Evolutionary conservation across 92 coral and sea anemone genomes (phyloP).

Genomic region (Umimayanthus kanabou): DNA sequence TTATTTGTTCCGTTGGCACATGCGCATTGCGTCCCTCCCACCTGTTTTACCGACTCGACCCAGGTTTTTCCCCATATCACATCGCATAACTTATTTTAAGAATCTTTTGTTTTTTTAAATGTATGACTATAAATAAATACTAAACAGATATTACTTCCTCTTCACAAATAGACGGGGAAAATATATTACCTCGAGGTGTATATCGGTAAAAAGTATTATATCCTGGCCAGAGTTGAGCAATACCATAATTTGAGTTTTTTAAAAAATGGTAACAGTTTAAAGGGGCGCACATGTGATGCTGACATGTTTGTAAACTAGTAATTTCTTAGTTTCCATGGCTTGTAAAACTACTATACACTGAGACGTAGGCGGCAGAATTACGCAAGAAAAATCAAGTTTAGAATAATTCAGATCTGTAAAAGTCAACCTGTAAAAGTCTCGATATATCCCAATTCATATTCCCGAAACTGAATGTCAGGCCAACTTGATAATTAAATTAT

Average conservation of each 20-base stretch:
- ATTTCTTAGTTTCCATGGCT: too few species aligned
- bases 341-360: too few species aligned
- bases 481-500: not conserved
- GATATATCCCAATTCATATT: not conserved
- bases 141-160: slow-evolving; percentile 23
- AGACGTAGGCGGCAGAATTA: not conserved
- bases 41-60: slow-evolving; percentile 62
- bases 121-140: slow-evolving; percentile 35
- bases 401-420: not conserved
- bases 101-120: not conserved
- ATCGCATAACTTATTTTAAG: slow-evolving; percentile 1
- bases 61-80: slow-evolving; percentile 55
- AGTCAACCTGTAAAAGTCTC: too few species aligned
- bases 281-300: not conserved
- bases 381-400: not conserved
- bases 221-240: not conserved
- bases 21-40: slow-evolving; percentile 84
- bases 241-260: not conserved
- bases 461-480: not conserved
- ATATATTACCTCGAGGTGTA: not conserved
- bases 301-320: too few species aligned
- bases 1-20: slow-evolving; percentile 81
- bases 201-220: not conserved
- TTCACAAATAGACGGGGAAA: slow-evolving; percentile 22
- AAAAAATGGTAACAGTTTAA: not conserved